Conservation (phyloP, 2,888 invertebrate genomes). For the Hirtodrosophila confusa region DNA sequence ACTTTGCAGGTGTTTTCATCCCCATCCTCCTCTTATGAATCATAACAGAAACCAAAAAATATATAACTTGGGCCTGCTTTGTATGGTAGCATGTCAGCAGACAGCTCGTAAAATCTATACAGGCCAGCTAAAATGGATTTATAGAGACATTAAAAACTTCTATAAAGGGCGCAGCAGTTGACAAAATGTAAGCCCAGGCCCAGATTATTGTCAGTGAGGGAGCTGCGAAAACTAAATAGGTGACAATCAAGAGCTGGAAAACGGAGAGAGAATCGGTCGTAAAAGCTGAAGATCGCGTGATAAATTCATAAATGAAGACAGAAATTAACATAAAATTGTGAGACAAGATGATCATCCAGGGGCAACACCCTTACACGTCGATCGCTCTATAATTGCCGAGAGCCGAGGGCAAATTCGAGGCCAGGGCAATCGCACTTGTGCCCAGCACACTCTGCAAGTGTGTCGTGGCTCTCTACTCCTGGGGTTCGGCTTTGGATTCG, state of each 20-base stretch:
- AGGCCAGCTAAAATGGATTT: slow-evolving; percentile 61
- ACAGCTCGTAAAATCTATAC: slow-evolving; percentile 56
- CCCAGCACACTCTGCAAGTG: slow-evolving; percentile 79
- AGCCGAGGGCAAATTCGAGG: slow-evolving; percentile 20
- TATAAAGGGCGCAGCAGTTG: slow-evolving; percentile 44
- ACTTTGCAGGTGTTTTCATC: slow-evolving; percentile 40
- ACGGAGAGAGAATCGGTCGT: slow-evolving; percentile 44
- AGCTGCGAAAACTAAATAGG: slow-evolving; percentile 67
- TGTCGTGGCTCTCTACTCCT: slow-evolving; percentile 38
- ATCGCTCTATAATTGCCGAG: slow-evolving; percentile 53
- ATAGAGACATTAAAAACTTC: slow-evolving; percentile 62
- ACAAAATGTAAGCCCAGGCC: slow-evolving; percentile 22
- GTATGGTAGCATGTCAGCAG: slow-evolving; percentile 39
- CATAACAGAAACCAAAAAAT: slow-evolving; percentile 20
- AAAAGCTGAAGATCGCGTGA: slow-evolving; percentile 65
- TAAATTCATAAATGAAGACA: slow-evolving; percentile 63
- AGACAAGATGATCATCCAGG: slow-evolving; percentile 54
- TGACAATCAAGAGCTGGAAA: slow-evolving; percentile 62
- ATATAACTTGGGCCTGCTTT: slow-evolving; percentile 27
- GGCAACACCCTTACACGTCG: slow-evolving; percentile 52
- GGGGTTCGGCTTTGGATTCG: slow-evolving; percentile 1
- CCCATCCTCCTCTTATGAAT: slow-evolving; percentile 24
- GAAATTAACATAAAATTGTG: slow-evolving; percentile 73
- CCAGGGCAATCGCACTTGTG: slow-evolving; percentile 63
- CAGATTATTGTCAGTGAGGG: slow-evolving; percentile 26